Conservation (phyloP, 2,888 invertebrate genomes). For the Bombylius discolor region DNA sequence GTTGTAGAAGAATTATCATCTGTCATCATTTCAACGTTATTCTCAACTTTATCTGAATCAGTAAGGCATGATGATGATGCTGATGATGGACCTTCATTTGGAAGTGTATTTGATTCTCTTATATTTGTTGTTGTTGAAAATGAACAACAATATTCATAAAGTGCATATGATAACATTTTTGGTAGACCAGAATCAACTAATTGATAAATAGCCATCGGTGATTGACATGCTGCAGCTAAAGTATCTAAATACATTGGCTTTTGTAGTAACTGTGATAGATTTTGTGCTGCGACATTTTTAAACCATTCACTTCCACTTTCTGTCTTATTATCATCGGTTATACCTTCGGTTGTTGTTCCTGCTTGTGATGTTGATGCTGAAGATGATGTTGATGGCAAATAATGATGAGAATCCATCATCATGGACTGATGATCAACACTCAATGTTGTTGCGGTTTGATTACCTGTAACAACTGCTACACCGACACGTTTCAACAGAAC, state of each 20-base stretch:
- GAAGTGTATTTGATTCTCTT: conserved; percentile 17
- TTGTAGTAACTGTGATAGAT: conserved; percentile 42
- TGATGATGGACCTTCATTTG: conserved; percentile 9
- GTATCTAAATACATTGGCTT: conserved; percentile 58
- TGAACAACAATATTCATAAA: conserved; percentile 39
- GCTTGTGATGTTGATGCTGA: not conserved
- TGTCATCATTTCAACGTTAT: conserved; percentile 15
- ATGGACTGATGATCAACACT: too few relatives aligned
- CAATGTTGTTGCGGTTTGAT: not conserved
- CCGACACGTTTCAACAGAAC: conserved; percentile 60
- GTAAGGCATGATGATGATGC: conserved; percentile 27
- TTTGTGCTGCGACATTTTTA: conserved; percentile 40
- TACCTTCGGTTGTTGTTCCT: conserved; percentile 35
- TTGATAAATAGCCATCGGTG: conserved; percentile 60
- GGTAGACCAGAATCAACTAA: conserved; percentile 66
- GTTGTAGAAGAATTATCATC: conserved; percentile 15
- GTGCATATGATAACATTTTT: conserved; percentile 46
- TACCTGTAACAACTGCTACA: conserved; percentile 27
- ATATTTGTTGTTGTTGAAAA: conserved; percentile 16
- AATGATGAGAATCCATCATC: too few relatives aligned
- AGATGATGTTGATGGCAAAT: too few relatives aligned
- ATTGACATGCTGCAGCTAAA: conserved; percentile 67
- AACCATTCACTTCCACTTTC: conserved; percentile 44
- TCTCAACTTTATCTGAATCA: conserved; percentile 38
- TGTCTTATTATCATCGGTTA: conserved; percentile 55